Percentiles rank a stretch among this genome's conserved stretches.
phyloP scores from a whole-genome alignment of 2,888 invertebrate species.

The Neelides folsomi region DNA sequence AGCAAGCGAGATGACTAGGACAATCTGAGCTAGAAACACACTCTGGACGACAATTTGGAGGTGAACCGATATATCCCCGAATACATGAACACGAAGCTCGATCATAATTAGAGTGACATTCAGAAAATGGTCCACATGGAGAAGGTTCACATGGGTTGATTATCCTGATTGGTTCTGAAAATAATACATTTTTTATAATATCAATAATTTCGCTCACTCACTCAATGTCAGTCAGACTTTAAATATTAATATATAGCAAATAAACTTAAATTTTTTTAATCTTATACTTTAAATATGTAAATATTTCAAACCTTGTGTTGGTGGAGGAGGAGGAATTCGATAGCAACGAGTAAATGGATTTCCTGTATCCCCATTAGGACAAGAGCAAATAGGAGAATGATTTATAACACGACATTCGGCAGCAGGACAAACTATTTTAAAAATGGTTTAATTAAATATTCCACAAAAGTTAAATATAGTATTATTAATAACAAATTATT shows the following conservation, averaged over 20 bases:
- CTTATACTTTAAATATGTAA: neutral
- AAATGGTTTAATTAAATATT: conserved; percentile 16
- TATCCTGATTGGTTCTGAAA: neutral
- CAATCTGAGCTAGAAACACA: conserved; percentile 44
- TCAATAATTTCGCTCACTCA: no score
- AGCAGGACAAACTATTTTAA: conserved; percentile 40
- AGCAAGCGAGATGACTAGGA: conserved; percentile 54
- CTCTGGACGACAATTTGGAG: conserved; percentile 37
- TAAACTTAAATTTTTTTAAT: neutral
- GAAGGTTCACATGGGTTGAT: conserved; percentile 8
- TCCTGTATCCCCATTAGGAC: conserved; percentile 28
- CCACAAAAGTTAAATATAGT: conserved; percentile 47
- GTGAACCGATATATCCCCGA: conserved; percentile 57
- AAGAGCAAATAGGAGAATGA: conserved; percentile 26
- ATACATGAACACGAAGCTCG: conserved; percentile 46
- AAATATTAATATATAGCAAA: neutral
- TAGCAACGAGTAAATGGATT: conserved; percentile 37
- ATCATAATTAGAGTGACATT: conserved; percentile 48
- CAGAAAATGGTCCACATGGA: conserved; percentile 39
- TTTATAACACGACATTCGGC: conserved; percentile 23
- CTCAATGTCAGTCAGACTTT: neutral
- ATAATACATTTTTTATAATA: no score
- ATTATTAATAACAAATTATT: conserved; percentile 52
- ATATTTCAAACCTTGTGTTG: neutral
- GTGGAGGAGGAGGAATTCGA: conserved; percentile 36